Conservation (phyloP, 2,113 vertebrate species). For the Hippotragus niger region DNA sequence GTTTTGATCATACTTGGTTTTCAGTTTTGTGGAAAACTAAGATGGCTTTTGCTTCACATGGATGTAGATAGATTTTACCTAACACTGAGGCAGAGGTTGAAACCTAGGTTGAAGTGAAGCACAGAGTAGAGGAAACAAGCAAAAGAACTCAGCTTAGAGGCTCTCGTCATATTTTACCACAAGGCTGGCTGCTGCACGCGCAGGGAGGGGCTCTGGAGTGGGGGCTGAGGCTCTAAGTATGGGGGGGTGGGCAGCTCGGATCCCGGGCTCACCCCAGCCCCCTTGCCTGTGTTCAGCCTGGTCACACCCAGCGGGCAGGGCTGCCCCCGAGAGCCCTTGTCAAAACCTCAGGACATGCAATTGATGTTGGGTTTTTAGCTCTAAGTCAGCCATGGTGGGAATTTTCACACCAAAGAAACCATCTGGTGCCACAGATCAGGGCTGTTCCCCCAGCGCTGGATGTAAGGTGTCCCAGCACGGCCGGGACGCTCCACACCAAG, state of each 20-base stretch:
- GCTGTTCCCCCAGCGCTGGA: background rate
- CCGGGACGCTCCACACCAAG: background rate
- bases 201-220: background rate
- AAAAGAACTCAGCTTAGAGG: background rate
- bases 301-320: background rate
- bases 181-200: accelerated
- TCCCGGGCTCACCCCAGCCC: no score
- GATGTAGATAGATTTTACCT: background rate
- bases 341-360: background rate
- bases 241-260: accelerated
- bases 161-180: accelerated
- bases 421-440: background rate
- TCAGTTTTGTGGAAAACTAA: background rate
- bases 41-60: background rate
- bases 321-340: background rate
- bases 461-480: background rate
- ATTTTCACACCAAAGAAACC: background rate
- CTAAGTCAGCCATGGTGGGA: background rate
- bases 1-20: background rate
- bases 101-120: background rate
- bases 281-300: background rate
- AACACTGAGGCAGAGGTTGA: background rate
- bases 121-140: background rate
- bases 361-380: background rate
- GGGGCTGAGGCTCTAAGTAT: accelerated